phyloP scores from a whole-genome alignment of 2,797 vertebrate species.

The Podarcis siculus region DNA sequence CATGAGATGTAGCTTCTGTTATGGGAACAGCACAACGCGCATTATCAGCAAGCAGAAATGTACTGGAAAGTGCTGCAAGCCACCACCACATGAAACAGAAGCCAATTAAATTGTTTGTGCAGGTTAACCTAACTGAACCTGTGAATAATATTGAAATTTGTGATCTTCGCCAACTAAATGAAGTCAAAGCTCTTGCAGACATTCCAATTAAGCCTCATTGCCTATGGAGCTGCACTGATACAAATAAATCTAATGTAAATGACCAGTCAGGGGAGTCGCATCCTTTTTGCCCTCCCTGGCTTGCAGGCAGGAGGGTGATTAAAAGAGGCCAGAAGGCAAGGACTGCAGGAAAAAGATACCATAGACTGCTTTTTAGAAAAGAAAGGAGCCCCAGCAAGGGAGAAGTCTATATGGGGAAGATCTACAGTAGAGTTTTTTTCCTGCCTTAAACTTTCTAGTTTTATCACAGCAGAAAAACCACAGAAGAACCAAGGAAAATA shows the following conservation, averaged over 20 bases:
- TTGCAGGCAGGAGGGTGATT: neutral
- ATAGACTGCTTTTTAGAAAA: neutral
- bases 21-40: neutral
- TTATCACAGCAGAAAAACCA: constrained; percentile 6
- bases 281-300: neutral
- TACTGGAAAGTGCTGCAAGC: neutral
- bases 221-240: neutral
- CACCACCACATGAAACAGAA: neutral
- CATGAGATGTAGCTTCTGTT: neutral
- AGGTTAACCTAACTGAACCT: constrained; percentile 16
- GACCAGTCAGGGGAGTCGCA: neutral
- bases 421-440: neutral
- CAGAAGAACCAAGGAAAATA: neutral
- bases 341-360: neutral
- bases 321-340: neutral
- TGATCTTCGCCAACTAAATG: neutral
- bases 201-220: neutral
- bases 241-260: neutral
- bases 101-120: constrained; percentile 5
- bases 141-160: neutral
- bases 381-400: neutral
- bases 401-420: neutral
- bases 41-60: neutral
- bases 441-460: neutral
- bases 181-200: constrained; percentile 2